phyloP scores from a whole-genome alignment of 2,797 vertebrate genomes.

The Silurus aristotelis region DNA sequence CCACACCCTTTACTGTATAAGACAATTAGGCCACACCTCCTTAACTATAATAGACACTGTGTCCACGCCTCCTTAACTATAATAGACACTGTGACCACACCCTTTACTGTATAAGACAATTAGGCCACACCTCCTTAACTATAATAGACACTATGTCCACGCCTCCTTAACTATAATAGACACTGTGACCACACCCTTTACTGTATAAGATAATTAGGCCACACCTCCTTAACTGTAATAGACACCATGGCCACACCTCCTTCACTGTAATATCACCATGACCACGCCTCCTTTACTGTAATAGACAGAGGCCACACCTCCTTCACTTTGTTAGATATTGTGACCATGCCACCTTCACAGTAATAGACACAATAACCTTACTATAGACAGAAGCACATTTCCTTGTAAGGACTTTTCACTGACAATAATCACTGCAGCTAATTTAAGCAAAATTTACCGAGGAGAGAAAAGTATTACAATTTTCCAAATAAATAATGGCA shows the following conservation, averaged over 20 bases:
- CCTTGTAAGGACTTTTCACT: not conserved
- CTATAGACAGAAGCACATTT: not conserved
- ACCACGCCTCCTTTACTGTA: not conserved
- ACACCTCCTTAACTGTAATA: not conserved
- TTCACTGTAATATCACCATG: not conserved
- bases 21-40: not conserved
- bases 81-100: not conserved
- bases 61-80: not conserved
- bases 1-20: not conserved
- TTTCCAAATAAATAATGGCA: not conserved
- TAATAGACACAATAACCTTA: not conserved
- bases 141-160: not conserved
- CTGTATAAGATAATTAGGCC: not conserved
- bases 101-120: not conserved
- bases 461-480: not conserved
- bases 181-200: not conserved
- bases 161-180: not conserved
- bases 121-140: not conserved
- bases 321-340: too few species aligned
- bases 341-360: not conserved
- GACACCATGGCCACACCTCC: not conserved
- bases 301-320: too few species aligned
- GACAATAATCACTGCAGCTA: not conserved
- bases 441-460: not conserved
- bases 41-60: not conserved